A percentile compares a stretch with the other conserved stretches of the same genome.
phyloP scores from a whole-genome alignment of 2,888 invertebrate genomes.

The Diaprepes abbreviatus region DNA sequence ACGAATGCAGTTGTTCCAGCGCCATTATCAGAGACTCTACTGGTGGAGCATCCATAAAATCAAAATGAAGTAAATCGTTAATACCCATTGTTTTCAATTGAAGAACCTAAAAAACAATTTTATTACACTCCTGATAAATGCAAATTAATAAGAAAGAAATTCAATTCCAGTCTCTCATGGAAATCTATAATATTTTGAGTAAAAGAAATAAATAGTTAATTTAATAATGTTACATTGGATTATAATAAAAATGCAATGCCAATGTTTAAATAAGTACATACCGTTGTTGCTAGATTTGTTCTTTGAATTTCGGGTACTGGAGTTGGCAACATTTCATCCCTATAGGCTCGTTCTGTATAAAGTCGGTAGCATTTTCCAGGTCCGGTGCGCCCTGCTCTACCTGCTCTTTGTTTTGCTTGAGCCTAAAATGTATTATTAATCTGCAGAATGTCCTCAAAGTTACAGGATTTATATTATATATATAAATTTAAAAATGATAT shows the following conservation, averaged over 20 bases:
- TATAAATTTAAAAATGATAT: too few species aligned
- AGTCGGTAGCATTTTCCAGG: constrained; percentile 97
- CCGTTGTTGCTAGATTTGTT: constrained; percentile 96
- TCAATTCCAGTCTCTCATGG: too few species aligned
- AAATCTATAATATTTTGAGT: too few species aligned
- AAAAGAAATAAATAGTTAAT: too few species aligned
- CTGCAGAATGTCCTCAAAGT: too few species aligned
- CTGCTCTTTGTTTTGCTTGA: constrained; percentile 97
- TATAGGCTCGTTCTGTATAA: constrained; percentile 97
- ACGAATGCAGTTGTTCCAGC: constrained; percentile 94
- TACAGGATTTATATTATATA: too few species aligned
- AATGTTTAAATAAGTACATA: too few species aligned
- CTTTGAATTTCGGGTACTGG: constrained; percentile 99
- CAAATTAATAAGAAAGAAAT: too few species aligned
- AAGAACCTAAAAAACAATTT: constrained; percentile 74
- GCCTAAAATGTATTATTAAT: too few species aligned
- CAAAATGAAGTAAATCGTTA: constrained; percentile 97
- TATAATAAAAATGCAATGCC: too few species aligned
- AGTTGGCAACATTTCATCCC: constrained; percentile 98
- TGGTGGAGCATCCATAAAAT: constrained; percentile 99
- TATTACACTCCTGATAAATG: too few species aligned
- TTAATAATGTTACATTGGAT: too few species aligned
- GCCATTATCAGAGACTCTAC: constrained; percentile 98
- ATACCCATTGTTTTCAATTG: constrained; percentile 99
- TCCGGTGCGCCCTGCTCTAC: constrained; percentile 96